Base-by-base conservation (phyloP, 2,113 vertebrate species). In the Caranx melampygus region DNA sequence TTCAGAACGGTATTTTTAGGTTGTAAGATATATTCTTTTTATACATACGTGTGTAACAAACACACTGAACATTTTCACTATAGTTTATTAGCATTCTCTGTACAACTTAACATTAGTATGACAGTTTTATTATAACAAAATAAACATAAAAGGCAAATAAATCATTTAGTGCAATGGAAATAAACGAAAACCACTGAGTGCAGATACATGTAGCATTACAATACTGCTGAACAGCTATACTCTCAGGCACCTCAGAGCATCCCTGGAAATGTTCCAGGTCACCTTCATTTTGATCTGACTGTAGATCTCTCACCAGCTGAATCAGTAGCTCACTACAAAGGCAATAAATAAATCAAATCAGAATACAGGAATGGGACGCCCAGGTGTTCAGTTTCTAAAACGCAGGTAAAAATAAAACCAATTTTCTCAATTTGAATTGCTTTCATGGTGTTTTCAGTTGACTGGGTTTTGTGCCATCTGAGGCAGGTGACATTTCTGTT, bases 21-120 rank as follows among this genome's bases (percentile, higher is more conserved):
- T 21, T 20, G n/a, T 9, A 47, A 16, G 45, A 47, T 47, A 47
- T 15, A 9, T 5, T 37, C 5, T 37, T 5, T 9, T 40, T 7
- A 42, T 15, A 1, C 21, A 9, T 31, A 20, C 26, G 9, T 66
- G 11, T 10, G 31, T 71, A 34, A 44, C 10, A 58, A 59, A 45
- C 11, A 49, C 11, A 67, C 3, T 45, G 14, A 62, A 59, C 57
- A 57, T 66, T 72, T 82, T 84, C 37, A 82, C 31, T 86, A 45
- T 81, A 88, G 61, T 92, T 92, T 93, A 92, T 90, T 93, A 83
- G 85, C 72, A 79, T 84, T 88, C 55, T 82, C 73, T 88, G 34
- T 82, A 92, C 84, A 91, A 81, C 54, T 92, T 88, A 84, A 92
- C 88, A 84, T 89, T 84, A 88, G 81, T 89, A 69, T 45, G 64